Conservation (phyloP, 2,113 vertebrate genomes). For the Sclerurus mexicanus region DNA sequence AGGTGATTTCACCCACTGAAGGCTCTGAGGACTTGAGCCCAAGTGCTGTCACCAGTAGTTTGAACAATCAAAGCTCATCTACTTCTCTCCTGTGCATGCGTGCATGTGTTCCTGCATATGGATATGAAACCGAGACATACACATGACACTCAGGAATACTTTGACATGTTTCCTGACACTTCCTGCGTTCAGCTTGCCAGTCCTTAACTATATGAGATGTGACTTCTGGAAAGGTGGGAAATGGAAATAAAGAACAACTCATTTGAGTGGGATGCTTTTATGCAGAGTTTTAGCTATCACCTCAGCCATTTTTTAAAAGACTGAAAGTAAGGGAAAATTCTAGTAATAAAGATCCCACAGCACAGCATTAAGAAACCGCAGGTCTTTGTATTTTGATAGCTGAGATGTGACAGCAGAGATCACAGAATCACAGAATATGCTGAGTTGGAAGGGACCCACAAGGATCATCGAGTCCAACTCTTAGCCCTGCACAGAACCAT, state of each 20-base stretch:
- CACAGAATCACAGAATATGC: background rate
- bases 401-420: background rate
- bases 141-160: background rate
- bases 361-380: background rate
- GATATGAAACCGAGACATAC: background rate
- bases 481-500: background rate
- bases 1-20: background rate
- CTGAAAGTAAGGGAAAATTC: background rate
- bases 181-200: background rate
- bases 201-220: background rate
- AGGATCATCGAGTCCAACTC: background rate
- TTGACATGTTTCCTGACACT: conserved; percentile 5
- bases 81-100: background rate
- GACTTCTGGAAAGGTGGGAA: conserved; percentile 4
- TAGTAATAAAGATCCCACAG: background rate
- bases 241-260: background rate
- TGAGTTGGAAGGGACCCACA: background rate
- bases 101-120: background rate
- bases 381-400: background rate
- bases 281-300: background rate
- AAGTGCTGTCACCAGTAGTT: background rate
- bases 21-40: background rate
- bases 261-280: background rate
- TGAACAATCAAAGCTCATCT: background rate
- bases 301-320: background rate